Base-by-base conservation (phyloP, 2,797 vertebrate species). In the Crocodylus rhombifer region DNA sequence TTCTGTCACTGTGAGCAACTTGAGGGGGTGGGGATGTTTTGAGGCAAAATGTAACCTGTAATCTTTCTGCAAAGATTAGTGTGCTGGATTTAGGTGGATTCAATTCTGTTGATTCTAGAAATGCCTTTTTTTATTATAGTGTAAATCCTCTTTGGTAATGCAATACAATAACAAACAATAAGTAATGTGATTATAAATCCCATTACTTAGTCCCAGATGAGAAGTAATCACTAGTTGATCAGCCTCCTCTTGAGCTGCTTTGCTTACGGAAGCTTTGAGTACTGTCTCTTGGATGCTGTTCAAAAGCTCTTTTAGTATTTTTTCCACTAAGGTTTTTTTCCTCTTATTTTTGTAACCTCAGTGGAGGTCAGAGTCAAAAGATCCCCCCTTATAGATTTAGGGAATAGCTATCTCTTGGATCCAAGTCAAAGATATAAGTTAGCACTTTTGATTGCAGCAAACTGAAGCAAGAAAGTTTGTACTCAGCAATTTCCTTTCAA, bases 91-190 rank as follows among this genome's bases (percentile, higher is more conserved):
- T 62, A 33, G 71, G 28, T 83, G 3, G 2, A 60, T 85, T 92
- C 93, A 62, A 61, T 92, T 90, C 82, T 78, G 12, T 33, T 88
- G 42, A 25, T 81, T 78, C 64, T 82, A 18, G 84, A 93, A 90
- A 8, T 33, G 28, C 2, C n/a, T 62, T 33, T 94, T 90, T 86
- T 80, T 28, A 82, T 58, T 90, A 1, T 56, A 17, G 0, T 62
- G 62, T 69, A 83, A 93, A 83, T 91, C 62, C 7, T 87, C 26
- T 71, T 64, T 0, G 0, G 16, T 62, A 83, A 57, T 15, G 88
- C 58, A 76, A 69, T 17, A 90, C 58, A 76, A 69, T 21, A 90
- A 62, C 60, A 91, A 93, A 86, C 58, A 67, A 6, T 12, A 20
- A 92, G 61, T 77, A 83, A 65, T 75, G 33, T 2, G 65, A 30